phyloP scores from a whole-genome alignment of 2,888 invertebrate genomes.

The Crocallis elinguaria region DNA sequence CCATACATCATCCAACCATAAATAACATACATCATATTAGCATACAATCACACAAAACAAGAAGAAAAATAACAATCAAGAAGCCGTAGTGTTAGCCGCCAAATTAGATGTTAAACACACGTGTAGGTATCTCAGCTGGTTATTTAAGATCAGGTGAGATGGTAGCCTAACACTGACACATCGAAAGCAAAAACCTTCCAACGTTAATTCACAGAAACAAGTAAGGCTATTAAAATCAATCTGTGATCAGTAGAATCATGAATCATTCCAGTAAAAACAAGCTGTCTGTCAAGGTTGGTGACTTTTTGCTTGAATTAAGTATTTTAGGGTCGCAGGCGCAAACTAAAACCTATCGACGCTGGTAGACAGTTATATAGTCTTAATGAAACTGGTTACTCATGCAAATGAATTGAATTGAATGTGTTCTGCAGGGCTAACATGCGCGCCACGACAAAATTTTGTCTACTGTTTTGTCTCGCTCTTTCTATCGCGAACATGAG shows the following conservation, averaged over 20 bases:
- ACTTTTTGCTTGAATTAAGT: constrained; percentile 17
- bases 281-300: constrained; percentile 11
- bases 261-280: constrained; percentile 21
- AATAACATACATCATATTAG: too few relatives aligned
- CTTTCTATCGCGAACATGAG: too few relatives aligned
- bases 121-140: too few relatives aligned
- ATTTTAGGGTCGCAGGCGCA: constrained; percentile 11
- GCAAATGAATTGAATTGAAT: not conserved
- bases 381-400: not conserved
- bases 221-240: constrained; percentile 32
- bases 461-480: too few relatives aligned
- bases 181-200: not conserved
- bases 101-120: too few relatives aligned
- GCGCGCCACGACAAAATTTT: too few relatives aligned
- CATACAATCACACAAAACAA: too few relatives aligned
- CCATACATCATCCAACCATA: too few relatives aligned
- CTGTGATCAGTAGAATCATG: constrained; percentile 35
- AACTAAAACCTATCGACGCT: constrained; percentile 3
- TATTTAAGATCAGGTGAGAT: too few relatives aligned
- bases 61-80: too few relatives aligned
- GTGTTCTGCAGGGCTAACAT: too few relatives aligned
- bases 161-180: not conserved
- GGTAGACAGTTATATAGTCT: not conserved
- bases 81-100: too few relatives aligned
- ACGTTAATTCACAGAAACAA: not conserved